A percentile compares a stretch with the other conserved stretches of the same genome.
Conservation (phyloP, 2,888 invertebrate genomes). For the Agrochola lychnidis region DNA sequence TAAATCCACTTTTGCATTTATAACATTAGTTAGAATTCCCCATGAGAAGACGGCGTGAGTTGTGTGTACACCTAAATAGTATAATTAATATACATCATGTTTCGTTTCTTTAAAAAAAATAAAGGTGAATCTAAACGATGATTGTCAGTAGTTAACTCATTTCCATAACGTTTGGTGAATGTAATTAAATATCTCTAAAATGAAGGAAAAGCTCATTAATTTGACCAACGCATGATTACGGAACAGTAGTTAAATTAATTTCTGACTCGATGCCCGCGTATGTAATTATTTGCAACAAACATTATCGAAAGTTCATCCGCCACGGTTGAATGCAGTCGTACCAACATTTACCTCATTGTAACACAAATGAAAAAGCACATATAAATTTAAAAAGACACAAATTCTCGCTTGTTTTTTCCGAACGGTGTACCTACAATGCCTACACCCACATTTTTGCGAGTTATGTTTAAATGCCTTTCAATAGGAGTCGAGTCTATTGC, state of each 20-base stretch:
- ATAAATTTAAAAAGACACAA: background rate
- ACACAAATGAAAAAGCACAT: background rate
- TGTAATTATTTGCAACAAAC: conserved; percentile 41
- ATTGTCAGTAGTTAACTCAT: too few relatives aligned
- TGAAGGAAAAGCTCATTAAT: conserved; percentile 21
- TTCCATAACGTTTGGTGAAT: background rate
- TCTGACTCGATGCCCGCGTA: conserved; percentile 26
- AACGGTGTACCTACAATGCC: background rate
- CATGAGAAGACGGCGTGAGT: too few relatives aligned
- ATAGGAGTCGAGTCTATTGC: too few relatives aligned
- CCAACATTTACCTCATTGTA: conserved; percentile 14
- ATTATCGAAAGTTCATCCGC: conserved; percentile 13
- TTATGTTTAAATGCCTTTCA: too few relatives aligned
- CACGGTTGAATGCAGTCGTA: background rate
- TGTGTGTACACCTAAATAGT: too few relatives aligned
- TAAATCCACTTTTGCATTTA: too few relatives aligned
- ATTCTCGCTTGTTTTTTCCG: background rate
- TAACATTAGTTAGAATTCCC: too few relatives aligned
- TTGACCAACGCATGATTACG: conserved; percentile 14
- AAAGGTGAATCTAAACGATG: too few relatives aligned
- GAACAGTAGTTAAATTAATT: conserved; percentile 37
- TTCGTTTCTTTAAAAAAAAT: too few relatives aligned
- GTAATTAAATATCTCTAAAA: conserved; percentile 10
- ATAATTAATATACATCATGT: too few relatives aligned
- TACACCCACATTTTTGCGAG: background rate